These are phyloP conservation scores for Pectinophora gossypiella DNA, from an alignment of 1,140 invertebrate species.

Conservation along the genomic window DNA sequence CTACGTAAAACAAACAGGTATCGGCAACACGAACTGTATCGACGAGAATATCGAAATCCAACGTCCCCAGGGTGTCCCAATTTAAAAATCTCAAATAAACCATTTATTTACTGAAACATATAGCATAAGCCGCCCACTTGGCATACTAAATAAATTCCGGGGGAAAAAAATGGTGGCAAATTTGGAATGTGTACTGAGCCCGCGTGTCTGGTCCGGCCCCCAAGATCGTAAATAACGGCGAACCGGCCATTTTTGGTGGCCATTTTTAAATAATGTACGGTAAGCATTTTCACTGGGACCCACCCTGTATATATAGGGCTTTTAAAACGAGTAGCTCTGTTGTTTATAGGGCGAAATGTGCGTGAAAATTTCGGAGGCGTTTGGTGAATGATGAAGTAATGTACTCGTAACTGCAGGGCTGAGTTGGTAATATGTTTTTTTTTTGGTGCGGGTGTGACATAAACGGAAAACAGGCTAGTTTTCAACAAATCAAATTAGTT, in stretches of 20 bases:
- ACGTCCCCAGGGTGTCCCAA: no score
- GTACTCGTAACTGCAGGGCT: no score
- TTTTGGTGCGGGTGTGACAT: no score
- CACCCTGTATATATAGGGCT: background rate
- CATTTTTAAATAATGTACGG: conserved; percentile 5
- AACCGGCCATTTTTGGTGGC: background rate
- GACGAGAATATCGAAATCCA: background rate
- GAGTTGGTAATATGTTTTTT: no score
- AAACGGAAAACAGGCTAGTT: no score
- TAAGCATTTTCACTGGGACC: background rate
- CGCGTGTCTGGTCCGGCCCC: background rate
- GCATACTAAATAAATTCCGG: conserved; percentile 26
- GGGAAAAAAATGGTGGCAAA: conserved; percentile 17
- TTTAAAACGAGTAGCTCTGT: background rate
- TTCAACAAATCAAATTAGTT: no score
- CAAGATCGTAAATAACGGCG: background rate
- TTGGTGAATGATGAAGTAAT: no score
- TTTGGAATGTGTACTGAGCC: conserved; percentile 2
- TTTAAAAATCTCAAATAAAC: no score
- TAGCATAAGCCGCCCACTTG: conserved; percentile 7
- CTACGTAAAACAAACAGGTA: no score
- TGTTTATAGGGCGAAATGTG: no score
- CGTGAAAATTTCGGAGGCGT: no score
- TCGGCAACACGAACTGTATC: no score
- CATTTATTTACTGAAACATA: conserved; percentile 16